phyloP scores from a whole-genome alignment of 2,797 vertebrate species.

The Mustela erminea region DNA sequence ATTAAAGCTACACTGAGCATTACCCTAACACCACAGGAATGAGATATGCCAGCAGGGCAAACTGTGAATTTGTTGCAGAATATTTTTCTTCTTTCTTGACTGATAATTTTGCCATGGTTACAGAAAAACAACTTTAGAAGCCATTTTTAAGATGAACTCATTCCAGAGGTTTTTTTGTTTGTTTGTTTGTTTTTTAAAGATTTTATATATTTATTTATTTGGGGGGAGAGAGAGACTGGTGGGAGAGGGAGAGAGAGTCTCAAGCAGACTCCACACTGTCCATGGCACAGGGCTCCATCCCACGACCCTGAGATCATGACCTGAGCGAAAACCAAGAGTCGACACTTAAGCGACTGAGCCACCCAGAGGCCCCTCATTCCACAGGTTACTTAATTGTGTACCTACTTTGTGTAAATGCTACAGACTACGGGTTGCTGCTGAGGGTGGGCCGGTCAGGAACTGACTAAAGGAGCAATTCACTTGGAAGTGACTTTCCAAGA shows the following conservation, averaged over 20 bases:
- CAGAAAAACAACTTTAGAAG: slow-evolving; percentile 42
- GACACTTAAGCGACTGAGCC: background rate
- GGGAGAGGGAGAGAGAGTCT: background rate
- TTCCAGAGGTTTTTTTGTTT: background rate
- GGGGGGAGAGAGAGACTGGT: background rate
- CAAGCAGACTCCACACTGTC: background rate
- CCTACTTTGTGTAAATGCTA: background rate
- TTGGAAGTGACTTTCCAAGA: background rate
- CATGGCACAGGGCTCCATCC: rapidly evolving
- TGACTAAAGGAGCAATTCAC: background rate
- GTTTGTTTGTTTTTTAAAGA: background rate
- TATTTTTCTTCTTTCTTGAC: background rate
- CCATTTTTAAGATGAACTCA: slow-evolving; percentile 13
- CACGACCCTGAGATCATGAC: background rate
- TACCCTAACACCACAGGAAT: background rate
- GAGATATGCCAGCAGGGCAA: background rate
- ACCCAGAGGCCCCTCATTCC: background rate
- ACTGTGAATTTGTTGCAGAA: background rate
- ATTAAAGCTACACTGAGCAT: background rate
- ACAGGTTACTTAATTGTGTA: background rate
- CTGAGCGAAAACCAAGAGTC: background rate
- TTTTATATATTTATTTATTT: background rate
- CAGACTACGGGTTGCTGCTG: background rate
- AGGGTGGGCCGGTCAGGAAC: background rate
- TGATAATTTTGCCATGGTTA: background rate